Evolutionary conservation across 1,140 invertebrate species (phyloP), one percentile per base, ranked within the genome.

Genomic region (Solen grandis): DNA sequence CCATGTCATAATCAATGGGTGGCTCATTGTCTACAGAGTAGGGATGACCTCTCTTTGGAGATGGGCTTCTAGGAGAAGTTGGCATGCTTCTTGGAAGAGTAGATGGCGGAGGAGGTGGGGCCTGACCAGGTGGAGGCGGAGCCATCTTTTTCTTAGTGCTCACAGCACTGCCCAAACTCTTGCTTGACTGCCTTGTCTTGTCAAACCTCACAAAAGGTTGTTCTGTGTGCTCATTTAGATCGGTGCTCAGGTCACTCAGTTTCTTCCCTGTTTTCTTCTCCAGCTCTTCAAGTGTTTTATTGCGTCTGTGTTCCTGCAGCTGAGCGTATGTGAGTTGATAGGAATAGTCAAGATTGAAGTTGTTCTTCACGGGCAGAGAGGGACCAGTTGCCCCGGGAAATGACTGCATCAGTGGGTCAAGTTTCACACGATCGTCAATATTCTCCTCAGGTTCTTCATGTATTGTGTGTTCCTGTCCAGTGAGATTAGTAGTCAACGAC

Each of bases 251-350:
- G 25, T 85, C 78, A 36, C 75, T 57, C 31, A 86, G 38, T 33
- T 83, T 88, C 52, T 82, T 85, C 5, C 84, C 85, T 27, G 82
- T 86, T 27, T 41, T 78, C 54, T 82, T 80, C 36, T 86, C 84
- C 14, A 86, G 68, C 4, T 87, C 83, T 29, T 78, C 68, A 5
- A 74, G 33, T 8, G 83, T 66, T 22, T 84, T 79, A 66, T 84
- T 78, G 27, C 86, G 63, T 5, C 86, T 75, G 52, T 79, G 73
- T 59, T 88, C 86, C 8, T 85, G 82, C 52, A 88, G 78, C 82
- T 88, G 86, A 33, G 83, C 86, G 68, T 88, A 88, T 4, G 86
- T 88, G 19, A 85, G 50, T 55, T 88, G 86, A 65, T 84, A 82
- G 27, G 85, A 85, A 69, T 86, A 83, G 52, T 88, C 85, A 66